Base-by-base conservation (phyloP, 1,140 invertebrate species). In the Drosophila kepulauana region DNA sequence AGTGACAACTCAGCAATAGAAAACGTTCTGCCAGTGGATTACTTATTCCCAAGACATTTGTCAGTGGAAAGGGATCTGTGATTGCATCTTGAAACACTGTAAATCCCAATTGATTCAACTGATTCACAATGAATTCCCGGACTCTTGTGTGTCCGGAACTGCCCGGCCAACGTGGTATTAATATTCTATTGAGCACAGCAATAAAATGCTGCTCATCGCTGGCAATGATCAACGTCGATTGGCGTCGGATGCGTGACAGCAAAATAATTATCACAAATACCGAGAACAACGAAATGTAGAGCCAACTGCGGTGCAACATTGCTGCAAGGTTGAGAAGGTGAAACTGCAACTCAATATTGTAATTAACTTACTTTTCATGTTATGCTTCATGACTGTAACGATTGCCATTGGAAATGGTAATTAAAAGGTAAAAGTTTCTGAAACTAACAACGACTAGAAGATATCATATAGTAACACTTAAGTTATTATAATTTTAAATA, bases 161-260 rank as follows among this genome's bases (percentile, higher is more conserved):
- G 1, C 95, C 96, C 6, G 96, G 96, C 7, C 96, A 95, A 82
- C 96, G 93, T 41, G 95, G 95, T 57, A 96, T 93, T 20, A 97
- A 93, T 48, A 97, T 95, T 67, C 95, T 94, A 64, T 95, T 92
- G 35, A 97, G 92, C 6, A 95, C 91, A 33, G 93, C 80, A 38
- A 94, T 94, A 61, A 96, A 95, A 78, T 96, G 93, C 5, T 84
- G 81, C 43, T 93, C 91, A 82, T 96, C 94, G 52, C 58, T 65
- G 4, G 52, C 45, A 28, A 48, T 66, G 0, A 15, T n/a, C 2
- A 10, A 43, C 7, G 1, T 33, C 11, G 68, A n/a, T 8, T 16
- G 30, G 3, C 1, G 3, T 10, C 2, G 20, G 10, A 2, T 20
- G 4, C 43, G 11, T 3, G 10, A 8, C 0, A 15, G 3, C 13